phyloP scores from a whole-genome alignment of 2,888 invertebrate species.

The Lochmaea crataegi region DNA sequence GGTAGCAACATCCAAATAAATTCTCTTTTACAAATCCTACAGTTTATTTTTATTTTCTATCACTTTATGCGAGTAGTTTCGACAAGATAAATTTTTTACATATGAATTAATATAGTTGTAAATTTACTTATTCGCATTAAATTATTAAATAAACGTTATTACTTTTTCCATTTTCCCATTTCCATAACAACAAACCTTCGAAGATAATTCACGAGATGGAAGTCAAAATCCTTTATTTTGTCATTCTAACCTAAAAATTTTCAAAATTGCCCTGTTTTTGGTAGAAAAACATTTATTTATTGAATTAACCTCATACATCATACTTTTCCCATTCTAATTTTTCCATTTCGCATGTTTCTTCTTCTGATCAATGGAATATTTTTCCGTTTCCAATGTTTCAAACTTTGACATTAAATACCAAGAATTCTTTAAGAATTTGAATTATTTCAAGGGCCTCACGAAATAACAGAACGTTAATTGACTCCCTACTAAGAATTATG shows the following conservation, averaged over 20 bases:
- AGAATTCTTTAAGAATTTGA: background rate
- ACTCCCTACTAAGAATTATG: background rate
- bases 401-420: background rate
- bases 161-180: background rate
- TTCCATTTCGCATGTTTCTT: background rate
- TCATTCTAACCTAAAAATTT: no score
- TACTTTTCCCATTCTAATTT: background rate
- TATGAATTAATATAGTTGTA: background rate
- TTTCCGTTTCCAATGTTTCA: conserved; percentile 6
- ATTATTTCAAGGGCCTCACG: conserved; percentile 5
- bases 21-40: background rate
- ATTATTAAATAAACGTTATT: background rate
- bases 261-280: no score
- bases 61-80: background rate
- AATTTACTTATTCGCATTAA: background rate
- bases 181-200: background rate
- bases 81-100: background rate
- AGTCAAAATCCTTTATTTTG: background rate
- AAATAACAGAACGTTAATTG: background rate
- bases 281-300: background rate
- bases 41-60: background rate
- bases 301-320: background rate
- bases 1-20: conserved; percentile 3
- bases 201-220: background rate
- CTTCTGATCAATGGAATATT: conserved; percentile 1